A percentile compares a stretch with the other conserved stretches of the same genome.
These are phyloP conservation scores for Myotis findleyi DNA, from an alignment of 2,797 vertebrate species.

Conservation along the genomic window DNA sequence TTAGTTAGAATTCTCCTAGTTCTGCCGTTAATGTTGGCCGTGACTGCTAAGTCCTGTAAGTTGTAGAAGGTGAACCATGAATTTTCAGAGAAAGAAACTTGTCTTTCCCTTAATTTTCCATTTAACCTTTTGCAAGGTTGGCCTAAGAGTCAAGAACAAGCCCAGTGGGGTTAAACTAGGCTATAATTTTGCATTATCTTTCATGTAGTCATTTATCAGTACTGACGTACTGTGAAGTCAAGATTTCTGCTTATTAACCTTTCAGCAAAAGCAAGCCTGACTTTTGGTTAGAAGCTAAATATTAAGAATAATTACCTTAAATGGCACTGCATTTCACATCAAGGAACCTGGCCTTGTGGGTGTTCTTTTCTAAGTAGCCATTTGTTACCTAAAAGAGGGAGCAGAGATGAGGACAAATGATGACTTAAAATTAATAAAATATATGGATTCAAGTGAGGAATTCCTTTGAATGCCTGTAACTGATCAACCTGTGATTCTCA, in stretches of 20 bases:
- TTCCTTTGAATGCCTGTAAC: background rate
- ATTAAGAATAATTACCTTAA: conserved; percentile 48
- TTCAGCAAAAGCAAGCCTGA: conserved; percentile 62
- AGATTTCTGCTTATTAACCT: conserved; percentile 73
- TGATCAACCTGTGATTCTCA: background rate
- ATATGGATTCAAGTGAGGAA: background rate
- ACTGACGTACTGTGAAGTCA: background rate
- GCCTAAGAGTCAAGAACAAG: conserved; percentile 34
- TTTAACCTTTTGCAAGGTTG: conserved; percentile 57
- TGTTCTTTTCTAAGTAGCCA: conserved; percentile 24
- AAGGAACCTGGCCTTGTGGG: conserved; percentile 6
- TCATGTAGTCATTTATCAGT: background rate
- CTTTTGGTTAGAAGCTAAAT: conserved; percentile 49
- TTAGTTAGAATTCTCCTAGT: background rate
- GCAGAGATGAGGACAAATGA: background rate
- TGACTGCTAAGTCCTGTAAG: background rate
- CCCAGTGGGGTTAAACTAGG: background rate
- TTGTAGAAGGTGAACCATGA: background rate
- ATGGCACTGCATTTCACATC: background rate
- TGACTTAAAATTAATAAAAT: background rate
- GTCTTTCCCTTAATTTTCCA: conserved; percentile 52
- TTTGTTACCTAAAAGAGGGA: conserved; percentile 28
- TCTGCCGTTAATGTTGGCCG: background rate
- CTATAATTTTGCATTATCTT: conserved; percentile 54
- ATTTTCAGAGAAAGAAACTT: background rate